Evolutionary conservation across 2,888 invertebrate genomes (phyloP).

Genomic region (Hirtodrosophila confusa): DNA sequence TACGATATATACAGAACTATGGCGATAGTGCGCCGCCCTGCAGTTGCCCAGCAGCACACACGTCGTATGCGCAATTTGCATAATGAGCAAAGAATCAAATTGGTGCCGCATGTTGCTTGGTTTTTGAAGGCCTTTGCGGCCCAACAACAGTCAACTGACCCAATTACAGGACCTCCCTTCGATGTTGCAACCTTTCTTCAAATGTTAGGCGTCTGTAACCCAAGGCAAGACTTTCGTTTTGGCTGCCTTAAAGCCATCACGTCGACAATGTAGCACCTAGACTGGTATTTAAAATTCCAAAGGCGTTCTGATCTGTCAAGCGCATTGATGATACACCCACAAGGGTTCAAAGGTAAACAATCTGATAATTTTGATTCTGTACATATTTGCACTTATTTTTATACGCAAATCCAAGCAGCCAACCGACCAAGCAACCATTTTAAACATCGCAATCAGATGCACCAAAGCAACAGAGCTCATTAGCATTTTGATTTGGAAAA

Average conservation of each 20-base stretch:
- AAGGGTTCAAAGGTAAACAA: constrained; percentile 74
- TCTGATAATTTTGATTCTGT: constrained; percentile 39
- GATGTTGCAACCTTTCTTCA: constrained; percentile 29
- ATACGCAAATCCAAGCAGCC: constrained; percentile 25
- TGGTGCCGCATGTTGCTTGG: constrained; percentile 38
- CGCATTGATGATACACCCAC: constrained; percentile 23
- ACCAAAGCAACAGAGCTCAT: constrained; percentile 55
- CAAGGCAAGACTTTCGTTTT: constrained; percentile 44
- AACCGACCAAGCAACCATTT: constrained; percentile 37
- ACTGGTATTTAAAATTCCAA: constrained; percentile 53
- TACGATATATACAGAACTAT: constrained; percentile 18
- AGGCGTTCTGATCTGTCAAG: constrained; percentile 40
- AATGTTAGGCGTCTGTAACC: constrained; percentile 64
- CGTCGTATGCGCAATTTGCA: constrained; percentile 72
- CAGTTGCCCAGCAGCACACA: constrained; percentile 42
- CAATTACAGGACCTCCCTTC: constrained; percentile 52
- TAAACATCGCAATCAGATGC: constrained; percentile 49
- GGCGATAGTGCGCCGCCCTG: constrained; percentile 37
- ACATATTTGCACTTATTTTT: constrained; percentile 54
- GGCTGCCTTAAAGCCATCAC: constrained; percentile 62
- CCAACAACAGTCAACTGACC: constrained; percentile 47
- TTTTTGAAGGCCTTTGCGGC: constrained; percentile 26
- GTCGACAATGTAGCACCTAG: constrained; percentile 47
- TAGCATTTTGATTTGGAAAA: constrained; percentile 66
- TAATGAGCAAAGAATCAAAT: constrained; percentile 62